A percentile compares a stretch with the other conserved stretches of the same genome.
phyloP scores from a whole-genome alignment of 2,113 vertebrate species.

The Stegastes partitus region DNA sequence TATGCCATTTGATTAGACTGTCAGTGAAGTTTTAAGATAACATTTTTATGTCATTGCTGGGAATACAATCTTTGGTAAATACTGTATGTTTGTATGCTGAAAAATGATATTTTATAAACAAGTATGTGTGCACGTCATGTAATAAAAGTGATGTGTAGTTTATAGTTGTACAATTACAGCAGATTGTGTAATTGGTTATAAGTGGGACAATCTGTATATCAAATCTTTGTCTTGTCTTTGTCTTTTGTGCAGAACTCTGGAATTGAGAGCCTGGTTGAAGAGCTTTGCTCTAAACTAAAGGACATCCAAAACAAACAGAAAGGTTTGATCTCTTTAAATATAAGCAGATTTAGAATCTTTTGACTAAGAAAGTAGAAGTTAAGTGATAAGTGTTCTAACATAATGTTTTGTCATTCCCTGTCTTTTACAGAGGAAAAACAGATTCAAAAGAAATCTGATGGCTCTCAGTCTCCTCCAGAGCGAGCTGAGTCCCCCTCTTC shows the following conservation, averaged over 20 bases:
- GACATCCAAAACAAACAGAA: slow-evolving; percentile 97
- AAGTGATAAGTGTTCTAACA: neutral
- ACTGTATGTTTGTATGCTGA: no score
- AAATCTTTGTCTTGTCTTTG: slow-evolving; percentile 41
- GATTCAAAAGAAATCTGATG: slow-evolving; percentile 93
- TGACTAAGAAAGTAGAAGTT: neutral
- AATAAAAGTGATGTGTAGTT: no score
- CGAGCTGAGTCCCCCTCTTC: slow-evolving; percentile 91
- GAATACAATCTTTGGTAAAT: no score
- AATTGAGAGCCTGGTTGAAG: slow-evolving; percentile 98
- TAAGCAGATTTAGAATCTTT: neutral
- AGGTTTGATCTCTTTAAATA: slow-evolving; percentile 82
- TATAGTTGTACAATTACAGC: no score
- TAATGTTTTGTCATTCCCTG: neutral
- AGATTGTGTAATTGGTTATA: neutral
- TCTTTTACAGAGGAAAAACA: slow-evolving; percentile 91
- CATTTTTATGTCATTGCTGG: no score
- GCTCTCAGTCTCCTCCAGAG: slow-evolving; percentile 94
- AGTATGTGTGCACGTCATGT: no score
- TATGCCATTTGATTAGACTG: no score
- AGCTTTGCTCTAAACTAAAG: slow-evolving; percentile 98
- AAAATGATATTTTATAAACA: no score
- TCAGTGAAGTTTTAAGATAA: no score
- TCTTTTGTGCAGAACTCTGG: slow-evolving; percentile 91
- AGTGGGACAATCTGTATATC: neutral